Evolutionary conservation across 2,113 vertebrate species (phyloP), one percentile per base, ranked within the genome.

Genomic region (Suricata suricatta): DNA sequence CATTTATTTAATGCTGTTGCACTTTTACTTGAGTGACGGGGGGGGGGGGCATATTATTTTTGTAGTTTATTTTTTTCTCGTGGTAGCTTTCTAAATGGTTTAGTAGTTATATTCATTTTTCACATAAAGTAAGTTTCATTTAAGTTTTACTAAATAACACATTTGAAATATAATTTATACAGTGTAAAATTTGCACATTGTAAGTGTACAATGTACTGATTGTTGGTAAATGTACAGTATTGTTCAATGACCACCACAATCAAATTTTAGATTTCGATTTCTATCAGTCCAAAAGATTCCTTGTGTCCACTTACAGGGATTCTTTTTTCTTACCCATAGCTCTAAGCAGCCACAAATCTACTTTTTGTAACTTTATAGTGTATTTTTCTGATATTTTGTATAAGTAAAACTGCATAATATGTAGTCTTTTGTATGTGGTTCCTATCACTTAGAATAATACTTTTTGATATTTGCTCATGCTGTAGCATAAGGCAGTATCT

Each of bases 321-420:
- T 17, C 13, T 4, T 10, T 64, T 2, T 11, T 66, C 7, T 50
- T 10, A 29, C 3, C 6, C 8, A 57, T 11, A 16, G 31, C 7
- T 1, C 7, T 19, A 0, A 4, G 16, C 25, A 14, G 15, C 2
- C 11, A 23, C 4, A 64, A 19, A 68, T 44, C 17, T 13, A 7
- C 33, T 33, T 86, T 31, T 31, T 76, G 3, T 10, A 16, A 47
- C 14, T 19, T 10, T 1, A 31, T 1, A 27, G 14, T 57, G 72
- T 72, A 9, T 15, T 50, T 21, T 68, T 71, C 27, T 69, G 50
- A 35, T 0, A 31, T 72, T 63, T 35, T 63, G 16, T 31, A 41
- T 54, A 25, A 80, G 12, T 33, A 14, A 66, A 80, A 64, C n/a
- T 27, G 29, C 23, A n/a, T 3, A 15, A 25, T 12, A 72, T 38